Evolutionary conservation across 53 echinoderm and acorn worm species (phyloP).

Genomic region (Zoroaster sp.): DNA sequence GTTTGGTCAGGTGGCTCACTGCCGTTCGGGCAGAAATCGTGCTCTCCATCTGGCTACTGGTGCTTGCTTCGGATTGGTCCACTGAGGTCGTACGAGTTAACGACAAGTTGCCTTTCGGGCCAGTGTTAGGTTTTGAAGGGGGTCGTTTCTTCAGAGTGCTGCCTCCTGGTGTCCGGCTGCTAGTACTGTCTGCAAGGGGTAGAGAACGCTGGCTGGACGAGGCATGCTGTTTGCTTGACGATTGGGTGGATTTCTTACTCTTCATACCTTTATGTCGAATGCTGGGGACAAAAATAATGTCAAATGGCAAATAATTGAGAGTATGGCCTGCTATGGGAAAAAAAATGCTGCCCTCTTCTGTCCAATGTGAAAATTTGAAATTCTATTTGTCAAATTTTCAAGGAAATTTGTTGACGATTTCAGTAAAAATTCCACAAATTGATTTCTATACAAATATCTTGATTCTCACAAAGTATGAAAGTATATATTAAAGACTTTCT

Average conservation of each 20-base stretch:
- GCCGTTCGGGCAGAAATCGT: background rate
- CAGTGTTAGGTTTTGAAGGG: background rate
- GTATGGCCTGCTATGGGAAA: background rate
- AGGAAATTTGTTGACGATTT: too few species aligned
- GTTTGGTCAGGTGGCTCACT: slow-evolving; percentile 22
- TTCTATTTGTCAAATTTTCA: too few species aligned
- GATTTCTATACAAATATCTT: too few species aligned
- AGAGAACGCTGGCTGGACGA: slow-evolving; percentile 18
- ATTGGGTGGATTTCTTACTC: slow-evolving; percentile 68
- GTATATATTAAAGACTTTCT: too few species aligned
- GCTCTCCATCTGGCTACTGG: slow-evolving; percentile 33
- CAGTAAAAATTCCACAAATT: too few species aligned
- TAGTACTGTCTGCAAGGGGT: background rate
- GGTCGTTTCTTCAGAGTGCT: background rate
- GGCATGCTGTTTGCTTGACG: slow-evolving; percentile 12
- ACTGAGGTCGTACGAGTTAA: background rate
- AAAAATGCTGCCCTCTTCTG: too few species aligned
- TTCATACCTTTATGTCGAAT: slow-evolving; percentile 85
- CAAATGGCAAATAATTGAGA: background rate
- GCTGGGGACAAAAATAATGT: slow-evolving; percentile 37
- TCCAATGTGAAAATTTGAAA: too few species aligned
- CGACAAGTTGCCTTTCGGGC: background rate
- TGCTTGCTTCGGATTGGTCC: slow-evolving; percentile 44
- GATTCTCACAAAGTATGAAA: too few species aligned
- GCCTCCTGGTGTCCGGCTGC: background rate